Evolutionary conservation across 2,797 vertebrate species (phyloP).

Genomic region (Argyrosomus regius): DNA sequence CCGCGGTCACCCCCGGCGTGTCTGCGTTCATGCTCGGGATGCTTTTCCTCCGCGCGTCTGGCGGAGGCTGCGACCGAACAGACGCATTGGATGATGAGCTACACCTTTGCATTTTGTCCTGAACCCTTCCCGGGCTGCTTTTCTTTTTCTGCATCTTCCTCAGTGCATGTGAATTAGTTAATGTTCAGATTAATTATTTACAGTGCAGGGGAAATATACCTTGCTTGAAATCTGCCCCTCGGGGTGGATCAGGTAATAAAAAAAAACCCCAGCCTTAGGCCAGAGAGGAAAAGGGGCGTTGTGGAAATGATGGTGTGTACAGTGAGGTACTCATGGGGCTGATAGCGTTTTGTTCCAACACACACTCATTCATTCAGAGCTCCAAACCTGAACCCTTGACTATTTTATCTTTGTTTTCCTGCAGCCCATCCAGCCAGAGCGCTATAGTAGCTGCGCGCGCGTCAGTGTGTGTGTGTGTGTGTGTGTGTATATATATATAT

Average conservation of each 20-base stretch:
- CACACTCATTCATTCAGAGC: not conserved
- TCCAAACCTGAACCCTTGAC: slow-evolving; percentile 17
- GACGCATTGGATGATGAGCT: slow-evolving; percentile 70
- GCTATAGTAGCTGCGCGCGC: slow-evolving; percentile 1
- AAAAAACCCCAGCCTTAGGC: slow-evolving; percentile 68
- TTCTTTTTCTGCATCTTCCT: not conserved
- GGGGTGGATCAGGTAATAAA: slow-evolving; percentile 60
- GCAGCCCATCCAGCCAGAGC: slow-evolving; percentile 34
- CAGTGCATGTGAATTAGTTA: slow-evolving; percentile 33
- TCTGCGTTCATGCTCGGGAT: slow-evolving; percentile 41
- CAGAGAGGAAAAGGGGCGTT: slow-evolving; percentile 75
- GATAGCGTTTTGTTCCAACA: slow-evolving; percentile 26
- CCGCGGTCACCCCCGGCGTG: slow-evolving; percentile 29
- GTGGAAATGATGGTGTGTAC: slow-evolving; percentile 57
- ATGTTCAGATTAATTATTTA: slow-evolving; percentile 54
- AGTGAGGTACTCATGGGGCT: slow-evolving; percentile 36
- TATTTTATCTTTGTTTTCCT: slow-evolving; percentile 42
- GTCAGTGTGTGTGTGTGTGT: too few relatives aligned
- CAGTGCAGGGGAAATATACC: slow-evolving; percentile 24
- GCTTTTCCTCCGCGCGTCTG: slow-evolving; percentile 47
- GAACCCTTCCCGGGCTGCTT: slow-evolving; percentile 43
- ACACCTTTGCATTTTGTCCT: slow-evolving; percentile 59
- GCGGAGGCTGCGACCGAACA: slow-evolving; percentile 59
- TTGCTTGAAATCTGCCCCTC: slow-evolving; percentile 34
- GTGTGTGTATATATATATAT: too few relatives aligned